Evolutionary conservation across 2,113 vertebrate genomes (phyloP).

Genomic region (Alouatta palliata): DNA sequence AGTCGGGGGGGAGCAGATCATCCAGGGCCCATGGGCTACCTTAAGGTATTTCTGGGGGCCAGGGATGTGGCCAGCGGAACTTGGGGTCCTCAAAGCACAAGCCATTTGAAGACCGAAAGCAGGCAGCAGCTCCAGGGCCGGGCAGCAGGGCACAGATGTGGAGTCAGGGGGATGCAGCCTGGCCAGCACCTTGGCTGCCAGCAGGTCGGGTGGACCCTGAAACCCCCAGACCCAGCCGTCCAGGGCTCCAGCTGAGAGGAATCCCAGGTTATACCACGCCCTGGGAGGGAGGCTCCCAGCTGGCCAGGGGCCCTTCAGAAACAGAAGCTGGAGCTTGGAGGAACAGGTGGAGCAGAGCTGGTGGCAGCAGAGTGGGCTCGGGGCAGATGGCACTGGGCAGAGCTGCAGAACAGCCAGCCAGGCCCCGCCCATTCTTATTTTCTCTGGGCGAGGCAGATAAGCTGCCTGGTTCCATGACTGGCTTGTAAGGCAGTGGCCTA

Average conservation of each 20-base stretch:
- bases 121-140: neutral
- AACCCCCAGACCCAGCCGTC: neutral
- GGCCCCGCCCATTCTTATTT: neutral
- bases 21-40: neutral
- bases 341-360: neutral
- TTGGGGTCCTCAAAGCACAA: neutral
- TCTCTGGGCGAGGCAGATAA: neutral
- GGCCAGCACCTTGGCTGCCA: neutral
- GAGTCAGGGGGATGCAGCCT: neutral
- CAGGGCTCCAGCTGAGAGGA: neutral
- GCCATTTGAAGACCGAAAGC: neutral
- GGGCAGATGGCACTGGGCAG: neutral
- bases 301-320: neutral
- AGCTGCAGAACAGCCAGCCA: neutral
- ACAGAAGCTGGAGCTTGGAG: neutral
- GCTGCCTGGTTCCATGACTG: neutral
- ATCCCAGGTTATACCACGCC: too few relatives aligned
- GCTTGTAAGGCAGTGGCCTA: neutral
- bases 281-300: neutral
- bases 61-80: neutral
- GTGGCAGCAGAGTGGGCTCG: neutral
- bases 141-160: fast-evolving
- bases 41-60: neutral
- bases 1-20: neutral
- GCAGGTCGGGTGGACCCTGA: neutral